Base-by-base conservation (phyloP, 2,797 vertebrate genomes). In the Hydrolagus colliei region DNA sequence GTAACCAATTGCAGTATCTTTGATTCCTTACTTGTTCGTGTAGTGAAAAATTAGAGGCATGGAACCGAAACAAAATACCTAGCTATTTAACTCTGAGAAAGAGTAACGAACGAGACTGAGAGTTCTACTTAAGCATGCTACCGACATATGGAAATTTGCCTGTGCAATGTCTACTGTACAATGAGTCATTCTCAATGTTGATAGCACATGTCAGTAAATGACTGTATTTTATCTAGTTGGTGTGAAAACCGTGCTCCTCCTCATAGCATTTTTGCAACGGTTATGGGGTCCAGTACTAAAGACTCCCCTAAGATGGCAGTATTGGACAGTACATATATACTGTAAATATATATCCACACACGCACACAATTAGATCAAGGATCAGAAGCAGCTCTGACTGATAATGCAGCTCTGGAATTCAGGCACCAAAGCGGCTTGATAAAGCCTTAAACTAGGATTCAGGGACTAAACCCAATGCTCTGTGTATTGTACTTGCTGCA, bases 231-330 rank as follows among this genome's bases (percentile, higher is more conserved):
- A 10, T 6, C 27, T 61, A 9, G 61, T 61, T n/a, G 11, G 18
- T n/a, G 61, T 61, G 52, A 52, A 77, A 77, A 61, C 61, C 20
- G n/a, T 77, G 14, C 12, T 68, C 9, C 12, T 68, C 9, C 16
- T 52, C 11, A 0, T 20, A 77, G 59, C 7, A 71, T 41, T 71
- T 14, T 18, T 41, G 41, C 41, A 67, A 5, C 12, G 65, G 71
- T 84, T 71, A 63, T 68, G 71, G 65, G 41, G 20, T 84, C 41
- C 11, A 20, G 9, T 67, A 13, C 41, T 68, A 20, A 71, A 68
- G 71, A 11, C 8, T 20, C 79, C 65, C 20, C 63, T 84, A 0
- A 84, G 79, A 35, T 84, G 79, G 65, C 79, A 84, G 32, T 84
- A 14, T 84, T 71, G 32, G 65, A 84, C 41, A 20, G 65, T 71